These are phyloP conservation scores for Zingel zingel DNA, from an alignment of 2,113 vertebrate species.

Conservation along the genomic window DNA sequence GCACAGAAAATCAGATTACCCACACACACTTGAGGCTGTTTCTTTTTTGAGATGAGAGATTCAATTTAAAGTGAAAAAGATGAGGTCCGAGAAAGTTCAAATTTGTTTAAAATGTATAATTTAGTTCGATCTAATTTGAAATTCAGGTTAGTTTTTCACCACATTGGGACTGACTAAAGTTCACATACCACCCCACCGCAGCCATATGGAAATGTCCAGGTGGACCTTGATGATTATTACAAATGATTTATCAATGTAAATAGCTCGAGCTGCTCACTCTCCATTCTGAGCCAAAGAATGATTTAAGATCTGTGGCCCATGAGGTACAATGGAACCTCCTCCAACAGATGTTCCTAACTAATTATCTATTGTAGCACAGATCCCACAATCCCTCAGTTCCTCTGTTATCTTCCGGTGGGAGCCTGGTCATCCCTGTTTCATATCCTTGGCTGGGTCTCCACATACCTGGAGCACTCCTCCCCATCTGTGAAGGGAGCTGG, in stretches of 20 bases:
- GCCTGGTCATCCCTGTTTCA: constrained; percentile 79
- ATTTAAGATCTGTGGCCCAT: constrained; percentile 73
- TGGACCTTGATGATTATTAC: constrained; percentile 65
- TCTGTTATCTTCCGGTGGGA: constrained; percentile 74
- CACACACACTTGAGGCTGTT: constrained; percentile 16
- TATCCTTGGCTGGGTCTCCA: constrained; percentile 68
- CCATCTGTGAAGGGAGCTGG: constrained; percentile 80
- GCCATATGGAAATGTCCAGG: constrained; percentile 50
- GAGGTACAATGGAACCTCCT: constrained; percentile 71
- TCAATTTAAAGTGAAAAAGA: constrained; percentile 24
- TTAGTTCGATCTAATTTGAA: constrained; percentile 14
- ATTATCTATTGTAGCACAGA: constrained; percentile 83
- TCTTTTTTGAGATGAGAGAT: constrained; percentile 34
- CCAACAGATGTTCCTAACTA: constrained; percentile 85
- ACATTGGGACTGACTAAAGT: constrained; percentile 15
- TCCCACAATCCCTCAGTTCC: constrained; percentile 76
- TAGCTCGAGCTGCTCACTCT: constrained; percentile 50
- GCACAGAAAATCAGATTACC: constrained; percentile 35
- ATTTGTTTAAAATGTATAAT: constrained; percentile 19
- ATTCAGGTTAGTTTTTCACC: constrained; percentile 1
- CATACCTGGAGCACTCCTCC: constrained; percentile 74
- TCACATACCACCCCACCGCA: background rate
- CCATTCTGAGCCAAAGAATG: constrained; percentile 62
- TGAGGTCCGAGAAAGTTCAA: constrained; percentile 7
- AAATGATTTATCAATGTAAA: constrained; percentile 74